These are phyloP conservation scores for Ammodytes marinus DNA, from an alignment of 2,113 vertebrate species.

Conservation along the genomic window DNA sequence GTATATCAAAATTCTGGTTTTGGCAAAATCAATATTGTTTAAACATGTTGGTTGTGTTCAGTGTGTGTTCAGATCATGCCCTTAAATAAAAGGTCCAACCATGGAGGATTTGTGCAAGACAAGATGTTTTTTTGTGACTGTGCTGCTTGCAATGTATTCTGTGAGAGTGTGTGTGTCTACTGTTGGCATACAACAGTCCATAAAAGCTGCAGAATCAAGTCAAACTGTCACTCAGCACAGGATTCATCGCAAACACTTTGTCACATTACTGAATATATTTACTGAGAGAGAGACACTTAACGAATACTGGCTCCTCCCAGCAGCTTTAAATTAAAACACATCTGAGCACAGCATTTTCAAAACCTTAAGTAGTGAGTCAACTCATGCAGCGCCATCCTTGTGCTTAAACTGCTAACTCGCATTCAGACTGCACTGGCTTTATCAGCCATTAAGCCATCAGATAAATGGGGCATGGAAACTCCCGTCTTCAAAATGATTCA, in stretches of 20 bases:
- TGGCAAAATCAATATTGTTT: background rate
- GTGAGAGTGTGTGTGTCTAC: background rate
- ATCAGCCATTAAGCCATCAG: slow-evolving; percentile 76
- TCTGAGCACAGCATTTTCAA: background rate
- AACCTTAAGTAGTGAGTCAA: slow-evolving; percentile 35
- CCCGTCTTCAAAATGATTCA: slow-evolving; percentile 52
- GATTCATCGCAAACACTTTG: background rate
- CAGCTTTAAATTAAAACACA: slow-evolving; percentile 31
- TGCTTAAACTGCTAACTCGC: slow-evolving; percentile 64
- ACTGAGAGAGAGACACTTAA: slow-evolving; percentile 8
- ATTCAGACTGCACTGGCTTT: slow-evolving; percentile 55
- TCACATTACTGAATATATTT: slow-evolving; percentile 18
- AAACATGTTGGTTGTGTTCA: background rate
- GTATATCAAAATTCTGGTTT: background rate
- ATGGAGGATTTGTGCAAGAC: background rate
- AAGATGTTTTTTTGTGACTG: background rate
- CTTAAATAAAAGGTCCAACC: background rate
- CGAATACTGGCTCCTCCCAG: slow-evolving; percentile 30
- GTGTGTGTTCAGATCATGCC: background rate
- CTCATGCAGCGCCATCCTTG: slow-evolving; percentile 41
- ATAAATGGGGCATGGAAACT: slow-evolving; percentile 67
- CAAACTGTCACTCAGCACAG: background rate
- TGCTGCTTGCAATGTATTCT: background rate
- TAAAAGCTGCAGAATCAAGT: slow-evolving; percentile 3
- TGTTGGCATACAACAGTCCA: background rate